Evolutionary conservation across 2,113 vertebrate species (phyloP), one percentile per base, ranked within the genome.

Genomic region (Poeciliopsis occidentalis): DNA sequence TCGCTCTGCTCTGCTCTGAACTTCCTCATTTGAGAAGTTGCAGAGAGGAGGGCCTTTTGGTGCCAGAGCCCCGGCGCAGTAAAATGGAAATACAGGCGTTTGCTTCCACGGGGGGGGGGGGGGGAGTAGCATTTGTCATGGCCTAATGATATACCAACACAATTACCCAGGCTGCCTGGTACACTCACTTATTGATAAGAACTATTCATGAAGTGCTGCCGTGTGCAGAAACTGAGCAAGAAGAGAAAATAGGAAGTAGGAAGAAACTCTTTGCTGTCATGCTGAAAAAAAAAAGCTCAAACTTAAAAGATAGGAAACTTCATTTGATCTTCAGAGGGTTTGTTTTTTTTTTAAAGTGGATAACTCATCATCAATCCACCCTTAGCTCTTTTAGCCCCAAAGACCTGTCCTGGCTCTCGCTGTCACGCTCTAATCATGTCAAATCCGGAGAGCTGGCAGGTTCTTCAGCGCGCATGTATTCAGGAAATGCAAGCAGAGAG

Each of bases 21-120:
- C 94, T 95, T 95, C 95, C 95, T 95, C 92, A 95, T 95, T 94
- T 85, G 73, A 81, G 41, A 83, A 79, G 83, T 76, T 44, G 12
- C 12, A 79, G 74, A 85, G 85, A 92, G 89, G 90, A 89, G 79
- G 87, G 85, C 80, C 81, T 37, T 37, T 37, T 79, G 73, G 15
- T 69, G 73, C 85, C 79, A 75, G 69, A 64, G 34, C 62, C 29
- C 17, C 71, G 68, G n/a, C 64, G 80, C 78, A 88, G 69, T 80
- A 67, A 73, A 82, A 67, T 76, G 66, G 34, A 83, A 81, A 78
- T 71, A 30, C 41, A 73, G 12, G 77, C 78, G 80, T 74, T 68
- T 27, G 1, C 67, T 31, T 31, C 30, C 30, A 31, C 30, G 30
- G 3, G 0, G 30, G 30, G 30, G 30, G 2, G 34, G 2, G 34